Base-by-base conservation (phyloP, 2,113 vertebrate genomes). In the Conger conger region DNA sequence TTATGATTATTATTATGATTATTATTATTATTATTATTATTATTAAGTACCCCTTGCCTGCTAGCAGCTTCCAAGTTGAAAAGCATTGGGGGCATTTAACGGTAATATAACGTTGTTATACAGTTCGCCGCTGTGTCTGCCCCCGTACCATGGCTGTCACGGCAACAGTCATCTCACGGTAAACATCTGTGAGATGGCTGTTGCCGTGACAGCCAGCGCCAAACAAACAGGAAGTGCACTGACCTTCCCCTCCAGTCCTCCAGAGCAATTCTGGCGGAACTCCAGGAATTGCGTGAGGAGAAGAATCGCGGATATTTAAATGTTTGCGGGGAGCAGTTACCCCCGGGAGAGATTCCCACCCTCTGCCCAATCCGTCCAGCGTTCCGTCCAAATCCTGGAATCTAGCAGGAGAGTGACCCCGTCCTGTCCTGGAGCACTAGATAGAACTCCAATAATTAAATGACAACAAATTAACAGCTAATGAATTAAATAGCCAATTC, bases 141-240 rank as follows among this genome's bases (percentile, higher is more conserved):
- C 57, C 3, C 20, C n/a, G n/a, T 33, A 13, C 68, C 5, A 30
- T 33, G 9, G n/a, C n/a, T n/a, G n/a, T n/a, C n/a, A n/a, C n/a
- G n/a, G n/a, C n/a, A n/a, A n/a, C n/a, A n/a, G n/a, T n/a, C n/a
- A n/a, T n/a, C n/a, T n/a, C n/a, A n/a, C n/a, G n/a, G n/a, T n/a
- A n/a, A n/a, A n/a, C n/a, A n/a, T n/a, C 68, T 73, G 27, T 33
- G n/a, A 9, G 63, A 23, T 27, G 9, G 33, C 40, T 79, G 77
- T 33, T 9, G 68, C 68, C n/a, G 60, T n/a, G 60, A 27, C 6
- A 27, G n/a, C 68, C 68, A 73, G 9, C n/a, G 27, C 27, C 9
- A n/a, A n/a, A n/a, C 68, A 27, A 79, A 79, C 78, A 79, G 78
- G 78, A 79, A 79, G 36, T 20, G 13, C 27, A 5, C 78, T n/a